Evolutionary conservation across 2,113 vertebrate genomes (phyloP).

Genomic region (Sciurus niger): DNA sequence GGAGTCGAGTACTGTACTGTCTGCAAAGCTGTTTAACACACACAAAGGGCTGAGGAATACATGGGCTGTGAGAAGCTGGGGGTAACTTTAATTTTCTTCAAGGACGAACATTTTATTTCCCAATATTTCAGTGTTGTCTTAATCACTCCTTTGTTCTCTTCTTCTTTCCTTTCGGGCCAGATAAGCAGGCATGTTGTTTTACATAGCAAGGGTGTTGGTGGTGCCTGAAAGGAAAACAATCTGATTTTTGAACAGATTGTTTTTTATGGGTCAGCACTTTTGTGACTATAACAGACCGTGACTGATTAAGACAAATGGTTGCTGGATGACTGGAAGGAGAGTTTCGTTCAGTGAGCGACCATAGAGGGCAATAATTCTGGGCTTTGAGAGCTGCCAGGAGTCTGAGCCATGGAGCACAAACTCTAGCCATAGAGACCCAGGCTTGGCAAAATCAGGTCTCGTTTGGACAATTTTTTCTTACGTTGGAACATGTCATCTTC

Average conservation of each 20-base stretch:
- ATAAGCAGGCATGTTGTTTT: conserved; percentile 36
- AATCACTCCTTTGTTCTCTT: conserved; percentile 50
- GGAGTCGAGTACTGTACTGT: not conserved
- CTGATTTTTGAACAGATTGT: conserved; percentile 74
- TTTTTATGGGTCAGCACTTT: conserved; percentile 79
- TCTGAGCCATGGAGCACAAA: not conserved
- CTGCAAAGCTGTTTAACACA: conserved; percentile 9
- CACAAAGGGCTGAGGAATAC: not conserved
- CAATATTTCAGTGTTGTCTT: conserved; percentile 57
- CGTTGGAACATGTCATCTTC: not conserved
- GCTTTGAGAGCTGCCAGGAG: conserved; percentile 36
- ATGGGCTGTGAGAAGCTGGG: not conserved
- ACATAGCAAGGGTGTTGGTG: conserved; percentile 60
- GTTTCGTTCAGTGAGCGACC: conserved; percentile 54
- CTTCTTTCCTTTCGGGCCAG: conserved; percentile 50
- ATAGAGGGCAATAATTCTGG: not conserved
- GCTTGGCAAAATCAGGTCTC: conserved; percentile 25
- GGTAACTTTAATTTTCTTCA: conserved; percentile 59
- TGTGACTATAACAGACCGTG: conserved; percentile 71
- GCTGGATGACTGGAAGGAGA: conserved; percentile 67
- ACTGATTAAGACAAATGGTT: conserved; percentile 71
- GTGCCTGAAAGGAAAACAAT: conserved; percentile 70
- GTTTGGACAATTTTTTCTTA: conserved; percentile 22
- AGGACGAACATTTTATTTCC: conserved; percentile 31
- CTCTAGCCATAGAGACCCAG: not conserved